Evolutionary conservation across 2,888 invertebrate genomes (phyloP), one percentile per base, ranked within the genome.

Genomic region (Ochropacha duplaris): DNA sequence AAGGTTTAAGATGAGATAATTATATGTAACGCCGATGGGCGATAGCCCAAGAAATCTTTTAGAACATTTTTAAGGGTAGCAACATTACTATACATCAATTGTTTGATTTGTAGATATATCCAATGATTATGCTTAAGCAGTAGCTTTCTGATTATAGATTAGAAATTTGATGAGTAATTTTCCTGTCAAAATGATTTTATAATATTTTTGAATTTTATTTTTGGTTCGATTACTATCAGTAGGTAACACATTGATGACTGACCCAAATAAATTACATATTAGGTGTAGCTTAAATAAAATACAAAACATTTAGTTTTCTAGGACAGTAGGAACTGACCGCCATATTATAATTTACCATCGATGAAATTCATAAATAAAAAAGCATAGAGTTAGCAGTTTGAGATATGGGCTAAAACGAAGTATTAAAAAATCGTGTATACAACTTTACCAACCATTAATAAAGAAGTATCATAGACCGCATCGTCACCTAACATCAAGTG

Each of bases 1-100:
- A 92, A 92, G 92, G 91, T 92, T 92, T 91, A 89, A 79, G 92
- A 92, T 90, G 89, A 85, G 87, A 88, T 92, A 92, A 92, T 92
- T 92, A 92, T 81, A 88, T 72, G 86, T 85, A 86, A 85, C 78
- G 79, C 78, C 61, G 74, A 64, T 70, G 74, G 79, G 81, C 82
- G 86, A 84, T 85, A 84, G 82, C 76, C 26, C 19, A 52, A 22
- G 69, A 73, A 69, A 74, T 69, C 62, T 66, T 76, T 74, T 76
- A 74, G 70, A 61, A 65, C 61, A 68, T 79, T 52, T 31, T 69
- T 74, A 76, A 79, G 81, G 79, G 78, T 74, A 79, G 76, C 68
- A 66, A 71, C 64, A 72, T 65, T 68, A 65, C 62, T 56, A 60
- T 54, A 60, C 36, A 44, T 44, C 77, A 79, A 76, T 75, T 80